Percentiles rank a stretch among this genome's conserved stretches.
Evolutionary conservation across 2,797 vertebrate species (phyloP).

Genomic region (Jordanella pulchra): DNA sequence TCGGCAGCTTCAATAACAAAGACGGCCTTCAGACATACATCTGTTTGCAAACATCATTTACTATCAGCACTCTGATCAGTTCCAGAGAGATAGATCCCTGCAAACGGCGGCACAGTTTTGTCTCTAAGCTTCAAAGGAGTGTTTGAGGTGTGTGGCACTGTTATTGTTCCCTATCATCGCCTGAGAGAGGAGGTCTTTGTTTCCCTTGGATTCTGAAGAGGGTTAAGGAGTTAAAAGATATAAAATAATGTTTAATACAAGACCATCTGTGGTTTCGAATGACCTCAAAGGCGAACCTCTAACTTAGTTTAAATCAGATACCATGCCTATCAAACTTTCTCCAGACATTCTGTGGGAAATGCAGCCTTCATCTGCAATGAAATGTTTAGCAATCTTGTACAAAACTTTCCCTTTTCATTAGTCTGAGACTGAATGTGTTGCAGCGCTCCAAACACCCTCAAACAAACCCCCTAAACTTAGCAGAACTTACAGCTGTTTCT

Average conservation of each 20-base stretch:
- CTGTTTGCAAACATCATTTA: slow-evolving; percentile 49
- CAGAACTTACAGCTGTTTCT: slow-evolving; percentile 59
- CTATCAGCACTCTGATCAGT: slow-evolving; percentile 59
- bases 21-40: slow-evolving; percentile 34
- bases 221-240: slow-evolving; percentile 35
- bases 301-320: background rate
- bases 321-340: slow-evolving; percentile 22
- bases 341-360: slow-evolving; percentile 51
- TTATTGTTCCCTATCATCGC: slow-evolving; percentile 53
- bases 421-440: slow-evolving; percentile 35
- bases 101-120: slow-evolving; percentile 43
- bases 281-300: slow-evolving; percentile 12
- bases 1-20: slow-evolving; percentile 51
- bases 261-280: slow-evolving; percentile 15
- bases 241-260: slow-evolving; percentile 39
- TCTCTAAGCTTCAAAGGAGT: slow-evolving; percentile 68
- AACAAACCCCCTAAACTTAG: slow-evolving; percentile 13
- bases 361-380: slow-evolving; percentile 29
- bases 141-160: slow-evolving; percentile 55
- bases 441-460: slow-evolving; percentile 40
- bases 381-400: slow-evolving; percentile 31
- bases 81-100: slow-evolving; percentile 34
- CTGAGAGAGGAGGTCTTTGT: slow-evolving; percentile 28
- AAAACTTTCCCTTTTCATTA: background rate
- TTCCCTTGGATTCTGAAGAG: slow-evolving; percentile 16